Evolutionary conservation across 2,797 vertebrate genomes (phyloP), one percentile per base, ranked within the genome.

Genomic region (Chaenodraco wilsoni): DNA sequence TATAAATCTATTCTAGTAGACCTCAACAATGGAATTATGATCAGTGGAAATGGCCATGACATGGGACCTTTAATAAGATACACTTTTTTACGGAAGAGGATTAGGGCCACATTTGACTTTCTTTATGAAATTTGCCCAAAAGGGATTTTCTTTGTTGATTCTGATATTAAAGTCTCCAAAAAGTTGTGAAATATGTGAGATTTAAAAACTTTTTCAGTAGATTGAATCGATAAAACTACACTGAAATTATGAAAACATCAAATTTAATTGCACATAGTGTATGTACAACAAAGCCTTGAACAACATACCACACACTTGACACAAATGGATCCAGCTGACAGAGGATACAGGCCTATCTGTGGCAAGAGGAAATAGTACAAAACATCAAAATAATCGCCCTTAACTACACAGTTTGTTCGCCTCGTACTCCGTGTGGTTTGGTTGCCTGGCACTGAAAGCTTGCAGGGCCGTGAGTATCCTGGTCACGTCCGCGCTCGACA

Each of bases 351-450:
- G 79, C 78, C 76, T 46, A 69, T 85, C 72, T 86, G 79, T 81
- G 85, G 72, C 69, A 68, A 67, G 74, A 37, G 75, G 82, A 48
- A 82, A 84, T 67, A 52, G 82, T 91, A 90, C 68, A 89, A 93
- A 93, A 84, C 84, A 89, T 85, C 60, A 83, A 87, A 85, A 6
- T 11, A 49, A 31, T 37, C 79, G 76, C 64, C 93, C 94, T 95
- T 97, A 98, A 93, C 96, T 97, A 93, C 98, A 99, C 88, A 98
- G 96, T 95, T 98, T 98, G 86, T 95, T 96, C 59, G 96, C 96
- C 92, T 98, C 97, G 33, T 98, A 97, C 89, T 97, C 96, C 86
- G 94, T 88, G 79, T 96, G 93, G 95, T 96, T 95, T 78, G 97
- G 96, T 88, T 98, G 96, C 91, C 95, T 96, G 95, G 95, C 94